phyloP scores from a whole-genome alignment of 37 sponge, comb jelly and placozoan species.

The Lycopodina hypogea region DNA sequence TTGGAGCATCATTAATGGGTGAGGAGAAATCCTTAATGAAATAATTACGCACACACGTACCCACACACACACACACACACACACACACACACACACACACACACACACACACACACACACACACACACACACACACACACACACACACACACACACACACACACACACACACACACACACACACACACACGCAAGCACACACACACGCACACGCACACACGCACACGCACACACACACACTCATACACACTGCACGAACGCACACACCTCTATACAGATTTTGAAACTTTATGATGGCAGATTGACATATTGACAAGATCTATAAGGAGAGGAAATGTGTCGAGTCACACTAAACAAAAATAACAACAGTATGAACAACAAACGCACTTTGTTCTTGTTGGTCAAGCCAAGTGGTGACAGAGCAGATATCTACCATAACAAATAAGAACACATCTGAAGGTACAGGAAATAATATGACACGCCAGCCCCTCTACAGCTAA shows the following conservation, averaged over 20 bases:
- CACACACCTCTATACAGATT: conserved; percentile 37
- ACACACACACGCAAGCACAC: no score
- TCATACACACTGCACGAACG: no score
- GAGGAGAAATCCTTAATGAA: neutral
- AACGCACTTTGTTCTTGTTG: conserved; percentile 44
- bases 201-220: conserved; percentile 6
- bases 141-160: no score
- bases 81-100: neutral
- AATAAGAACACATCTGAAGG: neutral
- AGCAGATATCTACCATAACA: conserved; percentile 36
- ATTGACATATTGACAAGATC: conserved; percentile 37
- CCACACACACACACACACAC: conserved; percentile 14
- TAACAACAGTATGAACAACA: neutral
- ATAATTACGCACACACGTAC: neutral
- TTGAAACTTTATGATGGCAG: conserved; percentile 39
- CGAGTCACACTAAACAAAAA: no score
- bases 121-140: neutral
- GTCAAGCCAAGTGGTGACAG: conserved; percentile 38
- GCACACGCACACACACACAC: conserved; percentile 6
- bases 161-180: no score
- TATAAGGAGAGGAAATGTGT: neutral
- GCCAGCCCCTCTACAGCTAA: no score
- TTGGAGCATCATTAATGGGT: neutral
- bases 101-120: neutral
- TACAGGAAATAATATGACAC: neutral